Evolutionary conservation across 1,140 invertebrate genomes (phyloP), one percentile per base, ranked within the genome.

Genomic region (Acromyrmex heyeri): DNA sequence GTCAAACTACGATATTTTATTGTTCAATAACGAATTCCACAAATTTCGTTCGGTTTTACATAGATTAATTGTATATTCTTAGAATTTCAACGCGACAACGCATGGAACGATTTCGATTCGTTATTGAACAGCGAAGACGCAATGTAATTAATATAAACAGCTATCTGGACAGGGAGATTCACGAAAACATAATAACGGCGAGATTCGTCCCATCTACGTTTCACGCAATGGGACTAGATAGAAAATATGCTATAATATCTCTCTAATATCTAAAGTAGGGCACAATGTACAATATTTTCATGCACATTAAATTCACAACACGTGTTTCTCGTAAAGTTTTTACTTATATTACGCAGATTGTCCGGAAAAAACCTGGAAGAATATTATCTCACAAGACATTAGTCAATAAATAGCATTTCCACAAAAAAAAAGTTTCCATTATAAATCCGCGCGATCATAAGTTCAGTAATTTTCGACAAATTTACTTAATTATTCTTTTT

Each of bases 231-330:
- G 27, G 18, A 34, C 14, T 73, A 8, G 14, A 83, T 73, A 61
- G 53, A 73, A 73, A 75, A 83, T 83, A 83, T 61, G 44, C 16
- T 73, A 83, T n/a, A 72, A 48, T 34, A 34, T 34, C 30, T 61
- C 27, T 61, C 69, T 57, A 81, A 70, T 81, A 24, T 38, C 34
- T 81, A 70, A 48, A 70, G 70, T 55, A 69, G 67, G 30, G 50
- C 10, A 59, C 27, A 55, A 73, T 82, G 53, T 73, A 81, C 57
- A 65, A 50, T 73, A 75, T 73, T 82, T 82, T 8, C 69, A 83
- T 75, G 79, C 67, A 75, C 24, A 83, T 73, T 82, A 24, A 72
- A 73, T 73, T 75, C 38, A 69, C 65, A 69, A 69, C 65, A 73
- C 16, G 55, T 65, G 64, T 83, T 48, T 27, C 38, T 62, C n/a